Evolutionary conservation across 2,888 invertebrate species (phyloP).

Genomic region (Drosophila anceps): DNA sequence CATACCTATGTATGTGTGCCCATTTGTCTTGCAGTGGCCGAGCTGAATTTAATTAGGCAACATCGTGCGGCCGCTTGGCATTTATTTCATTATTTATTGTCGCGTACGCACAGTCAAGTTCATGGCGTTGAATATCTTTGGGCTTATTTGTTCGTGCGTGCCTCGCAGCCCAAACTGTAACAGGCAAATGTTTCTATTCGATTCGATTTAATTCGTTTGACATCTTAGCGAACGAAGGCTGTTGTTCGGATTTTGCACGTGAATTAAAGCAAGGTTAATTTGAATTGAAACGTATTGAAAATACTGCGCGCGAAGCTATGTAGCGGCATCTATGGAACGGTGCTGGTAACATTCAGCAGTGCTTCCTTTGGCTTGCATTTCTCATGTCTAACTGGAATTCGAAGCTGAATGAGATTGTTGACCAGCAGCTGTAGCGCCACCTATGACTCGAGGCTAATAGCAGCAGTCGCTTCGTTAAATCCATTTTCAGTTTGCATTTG

Average conservation of each 20-base stretch:
- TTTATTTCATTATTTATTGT: slow-evolving; percentile 16
- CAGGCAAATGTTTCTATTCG: neutral
- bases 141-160: slow-evolving; percentile 26
- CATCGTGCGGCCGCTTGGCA: slow-evolving; percentile 36
- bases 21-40: slow-evolving; percentile 11
- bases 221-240: slow-evolving; percentile 27
- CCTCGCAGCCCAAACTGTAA: slow-evolving; percentile 27
- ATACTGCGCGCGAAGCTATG: neutral
- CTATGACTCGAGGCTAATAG: neutral
- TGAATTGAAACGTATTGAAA: slow-evolving; percentile 1
- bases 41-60: slow-evolving; percentile 61
- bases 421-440: neutral
- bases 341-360: neutral
- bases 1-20: no score
- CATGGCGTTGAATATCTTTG: slow-evolving; percentile 55
- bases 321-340: slow-evolving; percentile 25
- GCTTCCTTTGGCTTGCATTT: neutral
- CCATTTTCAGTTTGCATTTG: neutral
- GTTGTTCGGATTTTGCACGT: slow-evolving; percentile 7
- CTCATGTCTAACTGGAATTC: neutral
- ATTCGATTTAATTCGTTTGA: neutral
- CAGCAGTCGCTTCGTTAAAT: neutral
- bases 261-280: slow-evolving; percentile 33
- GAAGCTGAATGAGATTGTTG: no score
- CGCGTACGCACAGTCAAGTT: slow-evolving; percentile 53